Percentiles rank a stretch among this genome's conserved stretches.
Conservation (phyloP, 2,797 vertebrate genomes). For the Allobates femoralis region DNA sequence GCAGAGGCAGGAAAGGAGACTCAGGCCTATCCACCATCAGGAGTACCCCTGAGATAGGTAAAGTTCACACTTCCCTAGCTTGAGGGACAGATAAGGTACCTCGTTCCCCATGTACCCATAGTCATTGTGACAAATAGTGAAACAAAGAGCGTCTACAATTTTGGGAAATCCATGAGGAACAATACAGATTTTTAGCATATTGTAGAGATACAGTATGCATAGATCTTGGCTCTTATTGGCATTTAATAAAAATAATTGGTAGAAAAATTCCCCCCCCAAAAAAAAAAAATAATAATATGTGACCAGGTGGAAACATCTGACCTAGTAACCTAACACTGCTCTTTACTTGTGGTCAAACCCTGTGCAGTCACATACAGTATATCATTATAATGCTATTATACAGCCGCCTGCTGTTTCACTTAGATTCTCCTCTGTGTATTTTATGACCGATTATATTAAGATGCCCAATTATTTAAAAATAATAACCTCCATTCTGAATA, state of each 20-base stretch:
- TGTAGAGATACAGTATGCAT: background rate
- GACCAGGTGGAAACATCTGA: background rate
- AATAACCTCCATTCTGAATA: constrained; percentile 41
- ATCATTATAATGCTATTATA: constrained; percentile 38
- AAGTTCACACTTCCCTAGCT: no score
- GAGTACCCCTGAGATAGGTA: no score
- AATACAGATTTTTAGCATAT: background rate
- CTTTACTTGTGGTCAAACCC: background rate
- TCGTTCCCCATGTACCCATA: no score
- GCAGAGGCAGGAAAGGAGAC: no score
- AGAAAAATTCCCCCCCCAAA: background rate
- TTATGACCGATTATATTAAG: constrained; percentile 52
- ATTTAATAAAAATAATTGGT: background rate
- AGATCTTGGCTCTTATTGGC: background rate
- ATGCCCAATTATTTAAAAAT: constrained; percentile 54
- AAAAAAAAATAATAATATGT: background rate
- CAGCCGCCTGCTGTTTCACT: constrained; percentile 47
- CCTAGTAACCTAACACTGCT: constrained; percentile 51
- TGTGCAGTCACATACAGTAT: constrained; percentile 35
- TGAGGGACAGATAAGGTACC: no score
- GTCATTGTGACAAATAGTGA: no score
- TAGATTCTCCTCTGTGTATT: constrained; percentile 41
- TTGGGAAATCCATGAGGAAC: background rate
- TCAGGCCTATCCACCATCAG: no score
- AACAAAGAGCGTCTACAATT: background rate